Base-by-base conservation (phyloP, 2,888 invertebrate species). In the Ypsolopha scabrella region DNA sequence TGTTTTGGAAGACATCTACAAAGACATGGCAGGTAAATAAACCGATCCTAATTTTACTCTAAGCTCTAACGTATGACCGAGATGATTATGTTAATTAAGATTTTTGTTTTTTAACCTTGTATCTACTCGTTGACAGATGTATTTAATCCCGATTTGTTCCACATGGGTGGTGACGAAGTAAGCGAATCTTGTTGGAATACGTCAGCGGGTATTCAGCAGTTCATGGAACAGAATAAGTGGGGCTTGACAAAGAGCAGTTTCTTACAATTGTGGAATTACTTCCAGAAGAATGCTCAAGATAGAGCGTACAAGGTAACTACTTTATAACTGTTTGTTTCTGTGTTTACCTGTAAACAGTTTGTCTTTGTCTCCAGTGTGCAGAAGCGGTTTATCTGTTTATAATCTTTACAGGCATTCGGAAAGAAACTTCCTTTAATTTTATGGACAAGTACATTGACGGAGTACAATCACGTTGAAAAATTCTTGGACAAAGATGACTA, bases 151-250 rank as follows among this genome's bases (percentile, higher is more conserved):
- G 94, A 94, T 65, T 85, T 94, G 2, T 95, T 95, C 79, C 95
- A 95, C 71, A 95, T 95, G 94, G 95, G 95, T 1, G 95, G 95
- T 0, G 95, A 95, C 66, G 95, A 95, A 71, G 94, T 91, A 1
- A 88, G 75, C 51, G 80, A 87, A 51, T 67, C 78, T 6, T 96
- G 95, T 70, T 96, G 95, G 95, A 93, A 93, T 64, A 88, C 90
- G 0, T 92, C 92, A 0, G 70, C 80, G 3, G 81, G 83, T 50
- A 92, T 96, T 51, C 90, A 87, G 52, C 75, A 88, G 33, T 94
- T 92, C 89, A 93, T 94, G 92, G 60, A 75, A 1, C 75, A 83
- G 36, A 86, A 89, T 59, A 87, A 89, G 1, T 93, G 92, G 91
- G 85, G 87, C 11, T 73, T 90, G 9, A 74, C 83, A 14, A 87